Evolutionary conservation across 2,888 invertebrate species (phyloP), one percentile per base, ranked within the genome.

Genomic region (Sarcophaga variegata): DNA sequence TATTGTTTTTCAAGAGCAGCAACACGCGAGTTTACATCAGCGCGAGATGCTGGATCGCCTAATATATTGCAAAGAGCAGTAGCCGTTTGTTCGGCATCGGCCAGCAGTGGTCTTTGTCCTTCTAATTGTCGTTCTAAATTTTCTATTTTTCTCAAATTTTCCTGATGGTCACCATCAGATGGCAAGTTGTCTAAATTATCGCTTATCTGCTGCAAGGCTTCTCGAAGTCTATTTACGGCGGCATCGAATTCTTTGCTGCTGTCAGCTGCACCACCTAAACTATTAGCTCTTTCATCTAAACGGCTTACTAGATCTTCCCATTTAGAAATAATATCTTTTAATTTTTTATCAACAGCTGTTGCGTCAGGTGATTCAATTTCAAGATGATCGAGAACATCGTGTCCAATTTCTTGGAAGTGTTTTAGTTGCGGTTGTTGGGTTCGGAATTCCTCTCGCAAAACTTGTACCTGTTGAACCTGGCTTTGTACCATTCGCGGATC

Each of bases 401-500:
- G 96, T 0, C 97, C 97, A 54, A 97, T 95, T 89, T 97, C 96
- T 89, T 97, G 96, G 88, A 99, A 94, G 91, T 98, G 97, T 85
- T 97, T 96, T 86, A 99, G 94, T 90, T 98, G 97, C 0, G 98
- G 98, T 91, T 98, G 97, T 93, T 99, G 98, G 0, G 97, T 96
- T 85, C 97, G 95, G 95, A 99, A 97, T 94, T 99, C 99, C 93
- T 99, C 99, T 86, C 98, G 96, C 71, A 99, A 94, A 0, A 99
- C 98, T 95, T 98, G 97, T 3, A 97, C 97, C 95, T 98, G 98
- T 92, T 98, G 98, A 22, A 98, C 97, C 95, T 99, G 99, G 60
- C 97, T 98, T 91, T 98, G 97, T 3, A 99, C 98, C 96, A 99
- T 97, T 79, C 98, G 95, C 0, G 98, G 98, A 93, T 99, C 99